These are phyloP conservation scores for Lagenorhynchus albirostris DNA, from an alignment of 2,113 vertebrate species.

Conservation along the genomic window DNA sequence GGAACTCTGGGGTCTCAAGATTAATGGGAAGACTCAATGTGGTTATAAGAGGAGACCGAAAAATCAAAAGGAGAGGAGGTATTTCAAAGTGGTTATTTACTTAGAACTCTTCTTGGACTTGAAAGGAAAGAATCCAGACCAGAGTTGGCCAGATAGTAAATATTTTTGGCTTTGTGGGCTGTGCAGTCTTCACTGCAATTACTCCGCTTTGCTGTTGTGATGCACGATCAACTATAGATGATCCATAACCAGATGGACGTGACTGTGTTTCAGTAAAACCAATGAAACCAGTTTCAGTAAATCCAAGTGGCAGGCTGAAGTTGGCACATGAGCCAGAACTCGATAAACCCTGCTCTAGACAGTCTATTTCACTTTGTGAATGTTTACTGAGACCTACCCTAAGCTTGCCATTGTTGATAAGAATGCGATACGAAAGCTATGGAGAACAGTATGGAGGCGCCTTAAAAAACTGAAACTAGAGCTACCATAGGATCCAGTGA, in stretches of 20 bases:
- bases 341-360: not conserved
- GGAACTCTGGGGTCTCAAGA: not conserved
- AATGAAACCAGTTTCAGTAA: not conserved
- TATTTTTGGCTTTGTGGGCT: not conserved
- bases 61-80: not conserved
- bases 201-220: not conserved
- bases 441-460: not conserved
- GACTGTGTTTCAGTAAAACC: not conserved
- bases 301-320: not conserved
- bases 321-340: not conserved
- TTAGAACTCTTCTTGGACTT: not conserved
- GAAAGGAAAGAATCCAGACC: not conserved
- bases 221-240: not conserved
- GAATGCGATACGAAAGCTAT: not conserved
- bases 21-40: not conserved
- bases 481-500: not conserved
- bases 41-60: not conserved
- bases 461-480: not conserved
- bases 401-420: not conserved
- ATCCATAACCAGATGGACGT: not conserved
- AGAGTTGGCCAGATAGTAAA: not conserved
- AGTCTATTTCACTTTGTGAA: not conserved
- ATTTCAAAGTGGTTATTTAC: not conserved
- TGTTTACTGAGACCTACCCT: not conserved
- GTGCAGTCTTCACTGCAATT: not conserved